Conservation (phyloP, 1,140 invertebrate genomes). For the Drosophila sturtevanti region DNA sequence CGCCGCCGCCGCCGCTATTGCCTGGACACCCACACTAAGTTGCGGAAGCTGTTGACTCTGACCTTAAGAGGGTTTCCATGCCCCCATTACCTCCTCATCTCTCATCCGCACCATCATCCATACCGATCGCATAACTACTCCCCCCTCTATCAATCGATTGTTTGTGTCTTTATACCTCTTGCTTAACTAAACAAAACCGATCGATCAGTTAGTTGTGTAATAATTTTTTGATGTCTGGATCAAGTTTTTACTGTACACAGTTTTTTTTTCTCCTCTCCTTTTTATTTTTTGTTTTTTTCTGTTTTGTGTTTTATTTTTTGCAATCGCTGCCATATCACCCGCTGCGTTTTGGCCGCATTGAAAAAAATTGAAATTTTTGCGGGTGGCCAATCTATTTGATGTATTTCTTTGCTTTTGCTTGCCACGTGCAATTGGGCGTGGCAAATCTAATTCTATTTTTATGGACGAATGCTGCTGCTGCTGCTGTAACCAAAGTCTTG, state of each 20-base stretch:
- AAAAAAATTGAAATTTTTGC: conserved; percentile 14
- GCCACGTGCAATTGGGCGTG: conserved; percentile 36
- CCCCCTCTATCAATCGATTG: no score
- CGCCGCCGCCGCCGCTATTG: background rate
- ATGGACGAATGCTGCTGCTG: background rate
- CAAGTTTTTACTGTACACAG: conserved; percentile 6
- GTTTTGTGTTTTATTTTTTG: background rate
- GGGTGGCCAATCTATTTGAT: conserved; percentile 24
- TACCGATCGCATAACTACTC: no score
- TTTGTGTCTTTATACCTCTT: background rate
- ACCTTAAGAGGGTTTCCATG: conserved; percentile 51
- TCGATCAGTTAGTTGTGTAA: background rate
- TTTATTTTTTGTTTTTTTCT: background rate
- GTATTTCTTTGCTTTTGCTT: conserved; percentile 1
- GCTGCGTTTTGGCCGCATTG: conserved; percentile 53
- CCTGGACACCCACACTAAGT: conserved; percentile 24
- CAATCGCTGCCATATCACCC: conserved; percentile 5
- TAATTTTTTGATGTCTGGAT: conserved; percentile 13
- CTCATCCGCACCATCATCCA: background rate
- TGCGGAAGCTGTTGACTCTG: conserved; percentile 40
- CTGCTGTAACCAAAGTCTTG: background rate
- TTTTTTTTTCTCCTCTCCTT: background rate
- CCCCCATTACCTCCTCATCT: background rate
- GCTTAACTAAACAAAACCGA: background rate
- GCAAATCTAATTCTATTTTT: conserved; percentile 12